A percentile compares a stretch with the other conserved stretches of the same genome.
Evolutionary conservation across 2,888 invertebrate genomes (phyloP).

Genomic region (Xylota sylvarum): DNA sequence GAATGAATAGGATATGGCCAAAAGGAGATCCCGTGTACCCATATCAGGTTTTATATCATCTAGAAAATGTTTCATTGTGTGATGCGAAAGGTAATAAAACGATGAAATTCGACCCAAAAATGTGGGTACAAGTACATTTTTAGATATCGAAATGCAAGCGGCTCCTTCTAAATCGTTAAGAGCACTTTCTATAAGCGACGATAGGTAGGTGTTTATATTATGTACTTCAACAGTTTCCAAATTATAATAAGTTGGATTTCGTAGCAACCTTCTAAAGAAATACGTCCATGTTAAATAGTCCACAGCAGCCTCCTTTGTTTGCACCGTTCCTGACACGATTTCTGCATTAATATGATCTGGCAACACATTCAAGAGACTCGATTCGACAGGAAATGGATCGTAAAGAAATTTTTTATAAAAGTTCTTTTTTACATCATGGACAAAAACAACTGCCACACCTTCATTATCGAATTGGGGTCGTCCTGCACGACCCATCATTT

Average conservation of each 20-base stretch:
- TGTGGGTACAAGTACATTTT: conserved; percentile 85
- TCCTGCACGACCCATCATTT: conserved; percentile 99
- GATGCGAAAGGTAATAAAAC: conserved; percentile 97
- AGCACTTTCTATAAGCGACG: conserved; percentile 92
- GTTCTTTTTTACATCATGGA: conserved; percentile 98
- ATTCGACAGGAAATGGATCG: conserved; percentile 99
- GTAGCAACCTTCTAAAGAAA: conserved; percentile 95
- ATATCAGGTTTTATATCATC: conserved; percentile 88
- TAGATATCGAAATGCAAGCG: conserved; percentile 92
- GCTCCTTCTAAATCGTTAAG: conserved; percentile 90
- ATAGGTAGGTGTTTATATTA: conserved; percentile 91
- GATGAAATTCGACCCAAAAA: conserved; percentile 97
- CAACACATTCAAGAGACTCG: conserved; percentile 94
- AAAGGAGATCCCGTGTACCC: conserved; percentile 90
- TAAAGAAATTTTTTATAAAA: conserved; percentile 99
- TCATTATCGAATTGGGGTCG: conserved; percentile 98
- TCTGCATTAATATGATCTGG: conserved; percentile 99
- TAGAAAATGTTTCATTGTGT: conserved; percentile 94
- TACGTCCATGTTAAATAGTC: conserved; percentile 99
- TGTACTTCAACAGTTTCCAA: conserved; percentile 90
- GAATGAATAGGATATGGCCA: conserved; percentile 92
- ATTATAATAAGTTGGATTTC: conserved; percentile 96
- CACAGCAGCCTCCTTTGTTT: conserved; percentile 95
- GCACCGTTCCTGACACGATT: conserved; percentile 97
- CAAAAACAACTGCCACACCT: conserved; percentile 94